Percentiles rank a stretch among this genome's conserved stretches.
phyloP scores from a whole-genome alignment of 2,113 vertebrate genomes.

The Rhabdomys dilectus region DNA sequence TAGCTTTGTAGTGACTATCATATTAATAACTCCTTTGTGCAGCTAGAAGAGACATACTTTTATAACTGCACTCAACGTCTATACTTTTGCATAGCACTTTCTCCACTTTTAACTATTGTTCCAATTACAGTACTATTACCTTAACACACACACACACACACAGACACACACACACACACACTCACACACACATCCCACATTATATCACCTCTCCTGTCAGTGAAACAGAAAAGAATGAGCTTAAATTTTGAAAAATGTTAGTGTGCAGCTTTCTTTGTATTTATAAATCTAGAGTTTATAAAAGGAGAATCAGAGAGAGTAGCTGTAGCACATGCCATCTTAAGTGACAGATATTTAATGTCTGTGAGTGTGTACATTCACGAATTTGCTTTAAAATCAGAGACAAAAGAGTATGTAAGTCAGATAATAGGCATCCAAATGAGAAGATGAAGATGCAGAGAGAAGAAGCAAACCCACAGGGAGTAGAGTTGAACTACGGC shows the following conservation, averaged over 20 bases:
- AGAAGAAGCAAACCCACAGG: neutral
- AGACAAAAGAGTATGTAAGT: neutral
- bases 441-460: neutral
- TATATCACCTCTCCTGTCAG: neutral
- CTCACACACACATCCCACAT: neutral
- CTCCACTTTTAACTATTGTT: neutral
- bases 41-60: constrained; percentile 40
- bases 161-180: neutral
- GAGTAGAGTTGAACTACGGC: neutral
- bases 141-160: neutral
- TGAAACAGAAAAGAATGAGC: neutral
- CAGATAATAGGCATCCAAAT: neutral
- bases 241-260: neutral
- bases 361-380: neutral
- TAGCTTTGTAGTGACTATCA: constrained; percentile 49
- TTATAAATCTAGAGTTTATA: neutral
- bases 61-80: neutral
- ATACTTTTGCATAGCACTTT: neutral
- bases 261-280: neutral
- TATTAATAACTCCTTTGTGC: constrained; percentile 53
- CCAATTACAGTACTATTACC: neutral
- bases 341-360: neutral
- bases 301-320: neutral
- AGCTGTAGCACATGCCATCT: neutral
- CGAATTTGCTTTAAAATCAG: neutral